A percentile compares a stretch with the other conserved stretches of the same genome.
Evolutionary conservation across 1,140 invertebrate genomes (phyloP).

Genomic region (Drosophila sp.): DNA sequence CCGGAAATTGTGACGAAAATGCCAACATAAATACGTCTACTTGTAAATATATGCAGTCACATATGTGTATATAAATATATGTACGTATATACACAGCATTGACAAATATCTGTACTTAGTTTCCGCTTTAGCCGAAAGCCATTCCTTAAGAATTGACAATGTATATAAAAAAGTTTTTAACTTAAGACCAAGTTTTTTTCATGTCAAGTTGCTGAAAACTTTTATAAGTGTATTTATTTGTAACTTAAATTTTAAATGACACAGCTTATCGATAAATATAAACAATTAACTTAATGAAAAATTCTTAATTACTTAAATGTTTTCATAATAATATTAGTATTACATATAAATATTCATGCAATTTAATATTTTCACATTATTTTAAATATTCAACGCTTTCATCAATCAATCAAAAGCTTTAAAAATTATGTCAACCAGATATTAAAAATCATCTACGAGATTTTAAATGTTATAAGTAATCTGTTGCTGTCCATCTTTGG

Average conservation of each 20-base stretch:
- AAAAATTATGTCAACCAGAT: conserved; percentile 22
- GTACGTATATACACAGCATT: conserved; percentile 28
- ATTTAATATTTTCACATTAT: conserved; percentile 1
- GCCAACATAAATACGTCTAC: conserved; percentile 34
- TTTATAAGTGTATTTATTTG: conserved; percentile 10
- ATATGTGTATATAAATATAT: conserved; percentile 23
- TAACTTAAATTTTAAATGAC: conserved; percentile 31
- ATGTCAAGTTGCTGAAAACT: conserved; percentile 28
- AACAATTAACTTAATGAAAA: too few relatives aligned
- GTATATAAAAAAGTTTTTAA: conserved; percentile 34
- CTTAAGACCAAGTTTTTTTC: conserved; percentile 57
- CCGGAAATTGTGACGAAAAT: conserved; percentile 66
- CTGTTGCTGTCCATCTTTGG: conserved; percentile 30
- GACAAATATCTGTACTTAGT: conserved; percentile 69
- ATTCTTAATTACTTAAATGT: not conserved
- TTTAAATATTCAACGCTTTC: not conserved
- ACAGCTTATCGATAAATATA: conserved; percentile 27
- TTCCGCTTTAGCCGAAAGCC: conserved; percentile 58
- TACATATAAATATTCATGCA: not conserved
- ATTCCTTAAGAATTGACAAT: conserved; percentile 31
- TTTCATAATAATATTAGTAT: not conserved
- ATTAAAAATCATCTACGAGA: conserved; percentile 30
- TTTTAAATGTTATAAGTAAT: conserved; percentile 31
- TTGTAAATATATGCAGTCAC: conserved; percentile 30
- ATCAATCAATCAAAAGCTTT: conserved; percentile 20